Evolutionary conservation across 2,888 invertebrate genomes (phyloP).

Genomic region (Asteroscopus sphinx): DNA sequence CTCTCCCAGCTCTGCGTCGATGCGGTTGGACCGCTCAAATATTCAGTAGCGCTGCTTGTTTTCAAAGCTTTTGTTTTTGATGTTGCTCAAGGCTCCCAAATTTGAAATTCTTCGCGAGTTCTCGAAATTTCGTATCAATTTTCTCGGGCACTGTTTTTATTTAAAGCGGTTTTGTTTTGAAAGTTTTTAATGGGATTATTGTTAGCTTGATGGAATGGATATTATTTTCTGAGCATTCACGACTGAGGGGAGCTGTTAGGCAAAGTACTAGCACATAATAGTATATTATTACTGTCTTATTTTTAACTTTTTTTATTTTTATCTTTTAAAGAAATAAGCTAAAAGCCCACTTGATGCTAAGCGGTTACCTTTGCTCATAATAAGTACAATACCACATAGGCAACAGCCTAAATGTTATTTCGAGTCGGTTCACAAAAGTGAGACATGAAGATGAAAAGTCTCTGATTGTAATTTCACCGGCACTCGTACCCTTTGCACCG

Average conservation of each 20-base stretch:
- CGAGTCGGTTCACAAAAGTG: too few relatives aligned
- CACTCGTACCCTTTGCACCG: too few relatives aligned
- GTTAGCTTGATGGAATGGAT: constrained; percentile 22
- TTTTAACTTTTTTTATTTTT: too few relatives aligned
- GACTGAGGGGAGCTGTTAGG: neutral
- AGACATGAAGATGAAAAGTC: too few relatives aligned
- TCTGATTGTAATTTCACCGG: too few relatives aligned
- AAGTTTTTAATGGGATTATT: constrained; percentile 46
- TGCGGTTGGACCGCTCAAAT: constrained; percentile 76
- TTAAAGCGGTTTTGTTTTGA: constrained; percentile 38
- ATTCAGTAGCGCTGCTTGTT: constrained; percentile 77
- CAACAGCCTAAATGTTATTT: too few relatives aligned
- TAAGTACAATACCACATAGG: too few relatives aligned
- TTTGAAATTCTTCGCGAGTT: constrained; percentile 55
- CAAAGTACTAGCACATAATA: neutral
- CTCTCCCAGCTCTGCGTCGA: constrained; percentile 69
- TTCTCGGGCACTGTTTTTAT: constrained; percentile 46
- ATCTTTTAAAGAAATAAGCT: too few relatives aligned
- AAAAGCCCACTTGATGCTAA: too few relatives aligned
- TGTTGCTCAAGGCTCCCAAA: constrained; percentile 56
- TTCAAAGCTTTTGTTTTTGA: constrained; percentile 69
- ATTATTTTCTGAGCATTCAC: constrained; percentile 5
- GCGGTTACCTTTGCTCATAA: too few relatives aligned
- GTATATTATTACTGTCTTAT: too few relatives aligned
- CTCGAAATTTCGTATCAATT: constrained; percentile 52